Evolutionary conservation across 2,888 invertebrate species (phyloP).

Genomic region (Drosophila formosana): DNA sequence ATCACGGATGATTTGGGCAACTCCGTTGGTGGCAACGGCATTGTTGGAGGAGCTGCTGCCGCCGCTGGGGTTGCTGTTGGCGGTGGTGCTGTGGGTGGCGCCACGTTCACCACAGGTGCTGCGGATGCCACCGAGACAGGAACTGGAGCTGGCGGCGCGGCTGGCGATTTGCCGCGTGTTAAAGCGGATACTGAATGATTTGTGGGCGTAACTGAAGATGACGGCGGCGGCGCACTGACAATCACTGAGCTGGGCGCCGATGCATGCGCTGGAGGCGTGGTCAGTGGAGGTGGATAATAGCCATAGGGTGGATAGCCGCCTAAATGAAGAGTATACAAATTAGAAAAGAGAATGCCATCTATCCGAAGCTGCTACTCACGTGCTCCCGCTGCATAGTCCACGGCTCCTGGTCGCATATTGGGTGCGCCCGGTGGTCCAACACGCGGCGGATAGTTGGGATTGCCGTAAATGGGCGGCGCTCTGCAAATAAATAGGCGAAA

Average conservation of each 20-base stretch:
- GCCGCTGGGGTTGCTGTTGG: constrained; percentile 17
- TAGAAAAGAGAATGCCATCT: neutral
- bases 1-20: constrained; percentile 65
- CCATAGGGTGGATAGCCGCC: constrained; percentile 81
- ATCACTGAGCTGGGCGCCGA: constrained; percentile 75
- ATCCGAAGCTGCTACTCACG: constrained; percentile 66
- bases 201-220: constrained; percentile 74
- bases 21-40: constrained; percentile 39
- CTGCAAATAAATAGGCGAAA: constrained; percentile 21
- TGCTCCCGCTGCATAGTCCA: constrained; percentile 78
- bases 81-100: constrained; percentile 18
- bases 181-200: constrained; percentile 77
- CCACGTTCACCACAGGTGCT: constrained; percentile 9
- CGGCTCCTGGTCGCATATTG: constrained; percentile 71
- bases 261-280: constrained; percentile 70
- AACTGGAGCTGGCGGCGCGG: constrained; percentile 31
- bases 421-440: constrained; percentile 70
- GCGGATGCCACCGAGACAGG: constrained; percentile 24
- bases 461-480: constrained; percentile 83
- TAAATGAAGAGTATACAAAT: neutral
- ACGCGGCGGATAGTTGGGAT: constrained; percentile 83
- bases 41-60: constrained; percentile 22
- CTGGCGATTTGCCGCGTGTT: constrained; percentile 67
- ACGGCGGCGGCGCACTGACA: constrained; percentile 73
- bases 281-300: constrained; percentile 82